Evolutionary conservation across 2,888 invertebrate species (phyloP).

Genomic region (Luperina testacea): DNA sequence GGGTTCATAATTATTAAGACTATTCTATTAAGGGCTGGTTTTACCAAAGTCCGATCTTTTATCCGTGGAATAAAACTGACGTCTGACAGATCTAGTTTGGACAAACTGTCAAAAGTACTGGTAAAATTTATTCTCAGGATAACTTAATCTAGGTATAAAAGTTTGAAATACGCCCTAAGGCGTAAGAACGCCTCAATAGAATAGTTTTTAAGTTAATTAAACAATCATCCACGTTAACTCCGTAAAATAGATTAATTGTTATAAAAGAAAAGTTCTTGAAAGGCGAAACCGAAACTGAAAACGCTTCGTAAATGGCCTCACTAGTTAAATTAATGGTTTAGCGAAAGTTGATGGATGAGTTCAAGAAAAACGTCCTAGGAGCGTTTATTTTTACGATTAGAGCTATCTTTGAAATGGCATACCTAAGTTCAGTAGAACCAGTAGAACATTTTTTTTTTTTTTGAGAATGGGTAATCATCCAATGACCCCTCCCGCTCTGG

Average conservation of each 20-base stretch:
- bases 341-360: neutral
- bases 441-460: too few species aligned
- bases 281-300: conserved; percentile 5
- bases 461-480: too few species aligned
- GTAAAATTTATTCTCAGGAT: neutral
- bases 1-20: neutral
- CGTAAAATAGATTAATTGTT: conserved; percentile 27
- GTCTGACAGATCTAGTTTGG: neutral
- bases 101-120: neutral
- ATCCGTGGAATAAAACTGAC: neutral
- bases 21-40: neutral
- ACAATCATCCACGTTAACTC: conserved; percentile 2
- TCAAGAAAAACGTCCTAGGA: neutral
- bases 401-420: neutral
- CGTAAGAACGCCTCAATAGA: neutral
- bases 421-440: neutral
- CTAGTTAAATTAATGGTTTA: conserved; percentile 26
- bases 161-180: neutral
- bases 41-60: too few species aligned
- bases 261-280: conserved; percentile 26
- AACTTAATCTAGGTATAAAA: neutral
- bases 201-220: conserved; percentile 36
- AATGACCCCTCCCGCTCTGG: too few species aligned
- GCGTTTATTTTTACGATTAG: neutral
- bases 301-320: conserved; percentile 18